Conservation (phyloP, 2,888 invertebrate species). For the Stenotaenia linearis region DNA sequence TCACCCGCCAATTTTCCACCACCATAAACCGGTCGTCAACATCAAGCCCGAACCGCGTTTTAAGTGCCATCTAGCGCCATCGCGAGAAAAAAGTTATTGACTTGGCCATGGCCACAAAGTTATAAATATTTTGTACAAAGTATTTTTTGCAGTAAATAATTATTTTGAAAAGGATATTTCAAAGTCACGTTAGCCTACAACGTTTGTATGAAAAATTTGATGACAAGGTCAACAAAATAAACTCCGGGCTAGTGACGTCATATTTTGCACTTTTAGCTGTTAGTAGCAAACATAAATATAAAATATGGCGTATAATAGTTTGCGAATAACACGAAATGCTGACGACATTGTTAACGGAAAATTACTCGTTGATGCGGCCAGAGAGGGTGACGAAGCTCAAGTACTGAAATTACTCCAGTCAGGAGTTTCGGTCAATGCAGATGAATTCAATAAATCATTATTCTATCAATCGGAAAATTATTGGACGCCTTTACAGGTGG, state of each 20-base stretch:
- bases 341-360: conserved; percentile 38
- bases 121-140: too few relatives aligned
- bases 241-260: not conserved
- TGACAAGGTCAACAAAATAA: not conserved
- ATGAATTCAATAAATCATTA: conserved; percentile 43
- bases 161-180: too few relatives aligned
- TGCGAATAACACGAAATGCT: not conserved
- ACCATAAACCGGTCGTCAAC: not conserved
- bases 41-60: not conserved
- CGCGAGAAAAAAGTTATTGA: too few relatives aligned
- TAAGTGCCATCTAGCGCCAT: not conserved
- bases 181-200: too few relatives aligned
- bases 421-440: conserved; percentile 43
- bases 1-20: not conserved
- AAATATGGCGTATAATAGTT: conserved; percentile 26
- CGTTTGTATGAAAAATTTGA: not conserved
- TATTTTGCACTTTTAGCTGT: not conserved
- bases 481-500: conserved; percentile 44
- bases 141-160: too few relatives aligned
- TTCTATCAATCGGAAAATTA: conserved; percentile 46
- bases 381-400: conserved; percentile 39
- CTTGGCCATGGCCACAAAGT: too few relatives aligned
- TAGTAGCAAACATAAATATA: not conserved
- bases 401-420: conserved; percentile 39
- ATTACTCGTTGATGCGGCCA: conserved; percentile 41